Evolutionary conservation across 35 echinoderm and acorn worm genomes (phyloP).

Genomic region (Stichopus chloronotus): DNA sequence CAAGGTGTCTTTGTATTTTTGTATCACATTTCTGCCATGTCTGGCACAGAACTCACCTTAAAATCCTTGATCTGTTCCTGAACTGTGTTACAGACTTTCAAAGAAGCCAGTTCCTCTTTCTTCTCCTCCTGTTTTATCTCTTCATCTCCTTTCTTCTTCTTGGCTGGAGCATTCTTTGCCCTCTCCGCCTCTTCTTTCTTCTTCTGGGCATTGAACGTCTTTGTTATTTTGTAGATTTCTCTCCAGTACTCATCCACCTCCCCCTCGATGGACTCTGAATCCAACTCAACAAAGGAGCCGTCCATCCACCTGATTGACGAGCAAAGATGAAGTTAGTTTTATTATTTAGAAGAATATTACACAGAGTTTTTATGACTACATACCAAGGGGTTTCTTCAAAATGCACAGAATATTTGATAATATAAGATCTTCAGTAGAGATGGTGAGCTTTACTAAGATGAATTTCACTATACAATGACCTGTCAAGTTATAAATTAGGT

Average conservation of each 20-base stretch:
- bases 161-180: slow-evolving; percentile 77
- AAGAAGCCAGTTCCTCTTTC: slow-evolving; percentile 80
- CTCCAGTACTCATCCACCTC: slow-evolving; percentile 95
- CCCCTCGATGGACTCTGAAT: slow-evolving; percentile 89
- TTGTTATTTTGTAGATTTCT: slow-evolving; percentile 99
- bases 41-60: slow-evolving; percentile 49
- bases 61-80: slow-evolving; percentile 95
- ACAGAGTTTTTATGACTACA: background rate
- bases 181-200: slow-evolving; percentile 99
- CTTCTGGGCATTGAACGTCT: slow-evolving; percentile 80
- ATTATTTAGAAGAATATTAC: background rate
- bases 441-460: no score
- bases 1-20: no score
- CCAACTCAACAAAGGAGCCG: slow-evolving; percentile 85
- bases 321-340: background rate
- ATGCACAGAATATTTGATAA: background rate
- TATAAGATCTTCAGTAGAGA: no score
- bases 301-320: slow-evolving; percentile 89
- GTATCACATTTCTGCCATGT: no score
- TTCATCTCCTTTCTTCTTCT: slow-evolving; percentile 77
- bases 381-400: background rate
- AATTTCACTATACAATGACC: no score
- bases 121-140: slow-evolving; percentile 75
- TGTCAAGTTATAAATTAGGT: no score
- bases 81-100: slow-evolving; percentile 94